phyloP scores from a whole-genome alignment of 2,888 invertebrate species.

The Nephrotoma guestfalica region DNA sequence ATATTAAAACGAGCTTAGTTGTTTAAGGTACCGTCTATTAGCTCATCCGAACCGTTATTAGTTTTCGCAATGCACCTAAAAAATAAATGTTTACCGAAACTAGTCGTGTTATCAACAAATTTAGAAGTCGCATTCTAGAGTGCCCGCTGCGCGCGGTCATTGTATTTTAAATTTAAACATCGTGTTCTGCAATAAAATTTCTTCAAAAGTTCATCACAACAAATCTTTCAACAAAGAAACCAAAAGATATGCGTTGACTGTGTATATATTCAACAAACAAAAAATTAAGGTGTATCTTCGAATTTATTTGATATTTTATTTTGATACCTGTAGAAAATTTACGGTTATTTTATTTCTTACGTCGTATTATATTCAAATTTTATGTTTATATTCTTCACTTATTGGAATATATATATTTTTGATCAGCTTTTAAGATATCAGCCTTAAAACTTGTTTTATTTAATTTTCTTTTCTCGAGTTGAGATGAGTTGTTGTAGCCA shows the following conservation, averaged over 20 bases:
- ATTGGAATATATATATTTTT: background rate
- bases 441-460: background rate
- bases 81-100: too few species aligned
- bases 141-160: background rate
- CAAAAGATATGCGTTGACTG: background rate
- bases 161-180: background rate
- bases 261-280: background rate
- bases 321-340: background rate
- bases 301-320: background rate
- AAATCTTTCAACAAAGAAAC: background rate
- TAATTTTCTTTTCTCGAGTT: background rate
- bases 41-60: too few species aligned
- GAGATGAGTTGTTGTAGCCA: background rate
- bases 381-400: background rate
- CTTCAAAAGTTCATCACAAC: background rate
- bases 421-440: background rate
- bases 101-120: too few species aligned
- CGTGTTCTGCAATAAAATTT: background rate
- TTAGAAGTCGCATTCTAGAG: too few species aligned
- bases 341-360: background rate
- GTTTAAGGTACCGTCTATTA: too few species aligned
- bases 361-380: background rate
- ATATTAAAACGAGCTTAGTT: too few species aligned
- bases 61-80: too few species aligned
- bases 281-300: background rate